phyloP scores from a whole-genome alignment of 2,113 vertebrate species.

The Telmatochromis brachygnathus region DNA sequence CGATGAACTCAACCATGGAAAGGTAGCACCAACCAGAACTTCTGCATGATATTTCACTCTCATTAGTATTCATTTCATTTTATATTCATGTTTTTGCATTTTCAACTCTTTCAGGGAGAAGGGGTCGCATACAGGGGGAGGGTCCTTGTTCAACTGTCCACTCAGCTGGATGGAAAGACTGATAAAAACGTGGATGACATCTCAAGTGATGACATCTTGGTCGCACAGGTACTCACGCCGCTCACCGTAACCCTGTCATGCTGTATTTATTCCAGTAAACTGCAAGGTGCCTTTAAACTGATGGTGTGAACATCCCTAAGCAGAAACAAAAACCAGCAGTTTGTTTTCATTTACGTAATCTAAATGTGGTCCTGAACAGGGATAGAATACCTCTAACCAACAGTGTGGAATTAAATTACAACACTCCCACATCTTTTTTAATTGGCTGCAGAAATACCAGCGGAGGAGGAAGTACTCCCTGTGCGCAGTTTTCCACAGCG shows the following conservation, averaged over 20 bases:
- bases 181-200: constrained; percentile 82
- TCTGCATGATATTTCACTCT: background rate
- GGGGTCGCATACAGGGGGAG: constrained; percentile 92
- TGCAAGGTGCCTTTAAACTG: background rate
- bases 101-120: constrained; percentile 76
- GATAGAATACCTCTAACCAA: background rate
- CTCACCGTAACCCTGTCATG: background rate
- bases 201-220: constrained; percentile 84
- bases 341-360: background rate
- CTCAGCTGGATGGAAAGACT: constrained; percentile 78
- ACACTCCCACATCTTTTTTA: background rate
- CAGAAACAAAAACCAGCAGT: background rate
- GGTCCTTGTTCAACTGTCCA: constrained; percentile 86
- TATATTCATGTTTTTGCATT: background rate
- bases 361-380: background rate
- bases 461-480: constrained; percentile 86
- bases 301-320: background rate
- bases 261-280: background rate
- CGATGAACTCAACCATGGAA: constrained; percentile 89
- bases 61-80: background rate
- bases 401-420: background rate
- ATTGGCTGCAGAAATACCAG: constrained; percentile 83
- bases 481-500: constrained; percentile 89
- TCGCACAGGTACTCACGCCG: constrained; percentile 80
- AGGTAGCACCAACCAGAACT: constrained; percentile 60